Evolutionary conservation across 2,888 invertebrate genomes (phyloP), one percentile per base, ranked within the genome.

Genomic region (Protula sp.): DNA sequence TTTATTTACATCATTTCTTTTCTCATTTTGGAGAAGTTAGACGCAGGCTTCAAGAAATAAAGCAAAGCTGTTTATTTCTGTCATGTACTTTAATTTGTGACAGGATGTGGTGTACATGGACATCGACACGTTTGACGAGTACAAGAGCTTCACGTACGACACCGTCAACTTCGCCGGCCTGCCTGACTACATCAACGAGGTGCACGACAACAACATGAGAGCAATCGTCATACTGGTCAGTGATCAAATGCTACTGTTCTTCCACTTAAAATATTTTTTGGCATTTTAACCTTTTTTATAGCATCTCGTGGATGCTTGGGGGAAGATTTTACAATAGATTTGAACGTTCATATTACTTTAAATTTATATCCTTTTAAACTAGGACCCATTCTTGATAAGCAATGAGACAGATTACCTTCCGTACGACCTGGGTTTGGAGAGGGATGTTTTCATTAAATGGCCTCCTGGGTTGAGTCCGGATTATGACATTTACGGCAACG

Each of bases 91-190:
- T n/a, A n/a, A n/a, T n/a, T n/a, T n/a, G n/a, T n/a, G n/a, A n/a
- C 27, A 75, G 75, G 75, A 75, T 66, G 70, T 75, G 3, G 72
- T 73, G 55, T 74, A 75, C 67, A 71, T 69, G 30, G 77, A 77
- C 56, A 74, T 76, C 54, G 76, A 77, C 60, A 72, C 76, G 60
- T 75, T 77, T 75, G 64, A 74, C 29, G 65, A 67, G 30, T 58
- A 62, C 59, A 71, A 63, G 60, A 73, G 72, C 59, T 77, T 74
- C 59, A 76, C 76, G 2, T 47, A 74, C 3, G 70, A 76, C 55
- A 27, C 59, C 2, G 28, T 28, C 3, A 62, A 66, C 47, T 78
- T 74, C 58, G 38, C 53, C 14, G 74, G 72, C 1, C 59, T 78
- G 0, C 61, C 69, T 53, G 63, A 68, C 22, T 75, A 74, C 62